Base-by-base conservation (phyloP, 1,140 invertebrate genomes). In the Lepeophtheirus salmonis region DNA sequence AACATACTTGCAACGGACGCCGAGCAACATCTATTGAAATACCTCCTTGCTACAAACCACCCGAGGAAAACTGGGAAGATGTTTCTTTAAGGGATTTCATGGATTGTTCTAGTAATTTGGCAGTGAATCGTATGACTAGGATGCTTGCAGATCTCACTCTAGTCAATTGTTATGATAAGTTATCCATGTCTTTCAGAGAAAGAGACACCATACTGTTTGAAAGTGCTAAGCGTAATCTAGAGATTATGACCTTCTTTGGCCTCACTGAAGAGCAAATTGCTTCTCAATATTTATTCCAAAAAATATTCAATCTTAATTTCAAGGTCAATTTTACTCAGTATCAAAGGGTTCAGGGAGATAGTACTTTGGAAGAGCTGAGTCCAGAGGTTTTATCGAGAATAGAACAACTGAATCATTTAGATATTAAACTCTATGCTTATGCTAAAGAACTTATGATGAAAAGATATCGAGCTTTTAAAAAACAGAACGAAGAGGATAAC, bases 211-310 rank as follows among this genome's bases (percentile, higher is more conserved):
- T 89, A 41, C 82, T 97, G 76, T 74, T 99, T 30, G 82, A 85
- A 25, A 92, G 89, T 70, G 95, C 95, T 26, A 97, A 97, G 73
- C 77, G 82, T 63, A 99, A 97, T 76, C 76, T 98, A 24, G 80
- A 83, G 62, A 83, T 83, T 53, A 90, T 97, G 85, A 84, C 91
- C 24, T 98, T 90, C 69, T 97, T 98, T 73, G 94, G 94, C 61
- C 77, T 98, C 55, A 95, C 90, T 18, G 95, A 98, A 73, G 82
- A 83, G 72, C 94, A 95, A 74, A 84, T 84, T 76, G 83, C 87
- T 63, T 88, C 87, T 23, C 94, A 97, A 71, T 89, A 89, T 68
- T 81, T 97, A 41, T 99, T 98, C 72, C 92, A 98, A 70, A 82
- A 89, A 72, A 94, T 88, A n/a, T 97, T 98, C 71, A 84, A 87